A percentile compares a stretch with the other conserved stretches of the same genome.
Evolutionary conservation across 2,888 invertebrate genomes (phyloP).

Genomic region (Icerya purchasi): DNA sequence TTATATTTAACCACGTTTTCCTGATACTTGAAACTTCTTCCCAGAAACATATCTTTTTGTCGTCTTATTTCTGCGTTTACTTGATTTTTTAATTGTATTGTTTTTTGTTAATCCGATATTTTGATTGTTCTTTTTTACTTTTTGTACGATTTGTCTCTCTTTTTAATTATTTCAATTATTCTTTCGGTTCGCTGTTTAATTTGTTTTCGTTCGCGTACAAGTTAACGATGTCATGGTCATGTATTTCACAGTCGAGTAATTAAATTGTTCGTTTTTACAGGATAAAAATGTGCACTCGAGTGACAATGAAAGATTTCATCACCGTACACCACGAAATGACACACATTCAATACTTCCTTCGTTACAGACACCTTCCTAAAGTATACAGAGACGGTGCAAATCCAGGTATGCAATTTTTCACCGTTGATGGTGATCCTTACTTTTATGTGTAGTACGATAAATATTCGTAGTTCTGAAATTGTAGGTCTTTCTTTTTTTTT

Average conservation of each 20-base stretch:
- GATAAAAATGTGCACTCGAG: conserved; percentile 70
- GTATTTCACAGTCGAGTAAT: too few relatives aligned
- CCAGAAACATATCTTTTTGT: neutral
- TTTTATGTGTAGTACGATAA: too few relatives aligned
- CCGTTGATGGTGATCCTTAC: too few relatives aligned
- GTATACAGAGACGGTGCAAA: conserved; percentile 80
- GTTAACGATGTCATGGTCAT: too few relatives aligned
- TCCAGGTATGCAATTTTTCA: too few relatives aligned
- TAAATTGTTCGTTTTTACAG: conserved; percentile 28
- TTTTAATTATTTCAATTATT: too few relatives aligned
- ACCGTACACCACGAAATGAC: conserved; percentile 85
- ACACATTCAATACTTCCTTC: conserved; percentile 70
- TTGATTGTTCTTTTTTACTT: neutral
- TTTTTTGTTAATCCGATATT: neutral
- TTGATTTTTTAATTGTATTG: neutral
- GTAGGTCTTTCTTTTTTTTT: too few relatives aligned
- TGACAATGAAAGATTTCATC: conserved; percentile 64
- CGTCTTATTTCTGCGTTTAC: neutral
- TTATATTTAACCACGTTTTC: neutral
- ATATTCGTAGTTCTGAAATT: too few relatives aligned
- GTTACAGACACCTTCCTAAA: conserved; percentile 60
- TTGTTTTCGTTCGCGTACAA: too few relatives aligned
- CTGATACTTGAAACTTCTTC: neutral
- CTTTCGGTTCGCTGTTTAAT: too few relatives aligned
- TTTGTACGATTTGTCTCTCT: too few relatives aligned